Evolutionary conservation across 2,113 vertebrate genomes (phyloP), one percentile per base, ranked within the genome.

Genomic region (Rhea pennata): DNA sequence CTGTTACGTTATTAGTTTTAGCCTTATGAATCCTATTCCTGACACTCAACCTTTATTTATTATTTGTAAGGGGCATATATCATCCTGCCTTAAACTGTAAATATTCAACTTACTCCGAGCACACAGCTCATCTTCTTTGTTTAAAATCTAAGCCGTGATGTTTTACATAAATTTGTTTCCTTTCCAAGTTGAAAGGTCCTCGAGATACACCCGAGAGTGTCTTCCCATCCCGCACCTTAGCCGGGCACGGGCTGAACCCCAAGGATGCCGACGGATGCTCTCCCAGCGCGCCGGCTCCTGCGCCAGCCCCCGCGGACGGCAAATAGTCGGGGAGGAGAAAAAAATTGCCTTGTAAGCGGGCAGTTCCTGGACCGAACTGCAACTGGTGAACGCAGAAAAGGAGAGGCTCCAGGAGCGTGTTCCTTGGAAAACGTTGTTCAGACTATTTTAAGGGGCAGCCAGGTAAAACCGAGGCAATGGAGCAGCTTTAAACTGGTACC

Each of bases 41-140:
- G 76, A 84, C 97, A 95, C 96, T 97, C 95, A 93, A 82, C 86
- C 59, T 94, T 88, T 92, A 94, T 96, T 95, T 97, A 97, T 96
- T 93, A 95, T 96, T 97, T 84, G 36, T 62, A 86, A 80, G 76
- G 71, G 80, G 77, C 83, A 96, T 97, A 92, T 51, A 93, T 97
- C 97, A 97, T 90, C 81, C 95, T 92, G 94, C 95, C 94, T 93
- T 78, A 33, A 93, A 94, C 59, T 95, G 92, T 94, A 96, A 97
- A 97, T 97, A 95, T 36, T 95, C 96, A 89, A 71, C 93, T 96
- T 51, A 36, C 74, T 33, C 79, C 10, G 3, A 92, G 92, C 88
- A 50, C 88, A 50, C 56, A 29, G 74, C 80, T 82, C 79, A 93
- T 95, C 96, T 84, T 84, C 91, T 91, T 92, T 97, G 95, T 97